Evolutionary conservation across 2,797 vertebrate genomes (phyloP).

Genomic region (Novumbra hubbsi): DNA sequence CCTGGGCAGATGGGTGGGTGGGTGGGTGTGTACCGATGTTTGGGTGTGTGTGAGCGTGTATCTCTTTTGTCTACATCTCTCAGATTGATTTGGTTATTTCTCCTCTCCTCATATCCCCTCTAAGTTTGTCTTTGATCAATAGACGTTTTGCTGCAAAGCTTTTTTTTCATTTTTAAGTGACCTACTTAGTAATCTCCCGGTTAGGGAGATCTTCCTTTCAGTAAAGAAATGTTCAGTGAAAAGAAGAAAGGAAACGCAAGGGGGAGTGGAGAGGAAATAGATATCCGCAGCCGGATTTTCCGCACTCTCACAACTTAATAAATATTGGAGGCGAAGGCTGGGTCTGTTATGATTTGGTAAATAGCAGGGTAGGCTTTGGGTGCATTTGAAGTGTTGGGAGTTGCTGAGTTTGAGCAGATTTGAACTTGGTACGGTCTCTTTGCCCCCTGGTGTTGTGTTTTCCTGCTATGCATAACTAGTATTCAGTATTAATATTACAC

Average conservation of each 20-base stretch:
- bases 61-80: background rate
- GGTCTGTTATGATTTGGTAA: constrained; percentile 10
- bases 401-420: constrained; percentile 23
- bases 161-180: constrained; percentile 30
- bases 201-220: constrained; percentile 17
- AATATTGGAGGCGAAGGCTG: constrained; percentile 6
- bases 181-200: constrained; percentile 44
- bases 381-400: constrained; percentile 7
- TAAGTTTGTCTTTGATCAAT: constrained; percentile 4
- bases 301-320: constrained; percentile 22
- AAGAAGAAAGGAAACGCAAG: background rate
- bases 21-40: background rate
- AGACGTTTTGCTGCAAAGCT: background rate
- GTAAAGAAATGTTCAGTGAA: constrained; percentile 8
- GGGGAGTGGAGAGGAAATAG: background rate
- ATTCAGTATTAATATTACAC: background rate
- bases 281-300: constrained; percentile 17
- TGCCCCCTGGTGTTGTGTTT: constrained; percentile 12
- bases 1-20: too few species aligned
- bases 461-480: constrained; percentile 5
- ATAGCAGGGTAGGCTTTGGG: background rate
- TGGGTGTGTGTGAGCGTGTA: background rate
- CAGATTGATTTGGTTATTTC: constrained; percentile 1
- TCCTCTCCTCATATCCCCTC: background rate
- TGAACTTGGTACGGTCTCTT: background rate